Percentiles rank a stretch among this genome's conserved stretches.
Conservation (phyloP, 2,888 invertebrate species). For the Luperina nickerlii region DNA sequence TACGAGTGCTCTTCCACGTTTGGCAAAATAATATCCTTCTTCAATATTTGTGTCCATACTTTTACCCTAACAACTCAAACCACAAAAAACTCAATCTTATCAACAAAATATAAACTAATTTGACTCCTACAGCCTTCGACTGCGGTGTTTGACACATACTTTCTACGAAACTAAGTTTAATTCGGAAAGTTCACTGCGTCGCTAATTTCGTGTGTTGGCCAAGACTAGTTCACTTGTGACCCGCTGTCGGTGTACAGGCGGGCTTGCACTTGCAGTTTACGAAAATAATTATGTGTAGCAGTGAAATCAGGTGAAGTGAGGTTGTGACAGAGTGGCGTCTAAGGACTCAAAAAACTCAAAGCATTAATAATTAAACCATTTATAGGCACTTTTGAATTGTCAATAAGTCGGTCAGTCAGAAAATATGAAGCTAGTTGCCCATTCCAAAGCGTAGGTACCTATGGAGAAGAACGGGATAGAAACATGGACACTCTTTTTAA, state of each 20-base stretch:
- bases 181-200: constrained; percentile 65
- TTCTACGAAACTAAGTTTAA: constrained; percentile 67
- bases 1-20: background rate
- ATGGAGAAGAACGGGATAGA: too few relatives aligned
- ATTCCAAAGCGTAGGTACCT: too few relatives aligned
- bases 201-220: constrained; percentile 65
- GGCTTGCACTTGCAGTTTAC: background rate
- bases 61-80: background rate
- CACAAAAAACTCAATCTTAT: constrained; percentile 18
- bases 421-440: too few relatives aligned
- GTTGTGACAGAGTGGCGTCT: too few relatives aligned
- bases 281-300: background rate
- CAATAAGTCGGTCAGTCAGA: too few relatives aligned
- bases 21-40: background rate
- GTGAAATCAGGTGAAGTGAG: too few relatives aligned
- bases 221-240: constrained; percentile 54
- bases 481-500: too few relatives aligned
- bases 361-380: too few relatives aligned
- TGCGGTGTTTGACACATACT: constrained; percentile 60
- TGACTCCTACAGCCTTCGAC: constrained; percentile 34
- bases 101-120: constrained; percentile 55
- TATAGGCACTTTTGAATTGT: too few relatives aligned
- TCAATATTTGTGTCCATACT: background rate
- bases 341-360: too few relatives aligned
- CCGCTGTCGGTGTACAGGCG: background rate